These are phyloP conservation scores for Perca flavescens DNA, from an alignment of 2,113 vertebrate genomes.

Conservation along the genomic window DNA sequence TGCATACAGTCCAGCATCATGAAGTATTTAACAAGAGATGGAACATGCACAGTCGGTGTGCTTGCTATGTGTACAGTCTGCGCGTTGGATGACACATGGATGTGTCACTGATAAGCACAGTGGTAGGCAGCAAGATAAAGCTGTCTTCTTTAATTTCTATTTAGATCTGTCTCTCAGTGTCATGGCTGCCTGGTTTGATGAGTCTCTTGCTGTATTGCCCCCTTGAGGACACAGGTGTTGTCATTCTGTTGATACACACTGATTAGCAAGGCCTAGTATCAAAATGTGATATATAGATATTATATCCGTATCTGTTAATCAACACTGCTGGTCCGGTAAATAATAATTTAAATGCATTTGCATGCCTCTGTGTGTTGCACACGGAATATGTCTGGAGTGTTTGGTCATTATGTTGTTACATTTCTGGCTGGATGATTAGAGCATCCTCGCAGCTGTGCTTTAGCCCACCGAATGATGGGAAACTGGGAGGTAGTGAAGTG, in stretches of 20 bases:
- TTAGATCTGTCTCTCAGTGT: conserved; percentile 13
- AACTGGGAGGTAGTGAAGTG: conserved; percentile 71
- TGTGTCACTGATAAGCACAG: background rate
- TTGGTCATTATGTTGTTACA: conserved; percentile 72
- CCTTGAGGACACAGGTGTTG: conserved; percentile 14
- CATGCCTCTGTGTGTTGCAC: conserved; percentile 15
- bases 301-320: background rate
- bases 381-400: conserved; percentile 51
- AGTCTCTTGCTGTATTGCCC: conserved; percentile 5
- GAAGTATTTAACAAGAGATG: too few relatives aligned
- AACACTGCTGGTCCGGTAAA: background rate
- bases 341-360: conserved; percentile 14
- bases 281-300: background rate
- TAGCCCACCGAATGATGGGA: conserved; percentile 64
- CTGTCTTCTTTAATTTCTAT: conserved; percentile 17
- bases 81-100: too few relatives aligned
- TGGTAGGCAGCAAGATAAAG: background rate
- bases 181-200: conserved; percentile 23
- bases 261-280: background rate
- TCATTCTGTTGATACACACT: background rate
- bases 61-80: too few relatives aligned
- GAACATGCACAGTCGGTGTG: too few relatives aligned
- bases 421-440: conserved; percentile 69
- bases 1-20: too few relatives aligned
- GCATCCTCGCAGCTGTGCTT: conserved; percentile 72